phyloP scores from a whole-genome alignment of 2,113 vertebrate species.

The Madoqua kirkii region DNA sequence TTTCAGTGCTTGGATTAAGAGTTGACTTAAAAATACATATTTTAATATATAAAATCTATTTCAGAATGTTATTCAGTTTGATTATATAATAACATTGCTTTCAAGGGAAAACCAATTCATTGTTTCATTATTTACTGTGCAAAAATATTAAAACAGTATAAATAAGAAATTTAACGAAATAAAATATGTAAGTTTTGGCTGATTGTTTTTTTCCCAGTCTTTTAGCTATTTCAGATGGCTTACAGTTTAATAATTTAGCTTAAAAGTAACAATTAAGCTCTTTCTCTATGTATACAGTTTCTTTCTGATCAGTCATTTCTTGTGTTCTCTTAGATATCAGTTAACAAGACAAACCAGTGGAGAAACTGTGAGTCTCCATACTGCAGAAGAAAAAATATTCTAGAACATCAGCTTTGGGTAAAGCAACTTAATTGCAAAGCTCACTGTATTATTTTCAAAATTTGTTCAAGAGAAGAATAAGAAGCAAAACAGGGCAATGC shows the following conservation, averaged over 20 bases:
- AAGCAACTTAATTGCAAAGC: conserved; percentile 32
- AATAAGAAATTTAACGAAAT: conserved; percentile 23
- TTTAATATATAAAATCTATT: conserved; percentile 26
- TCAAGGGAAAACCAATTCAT: conserved; percentile 40
- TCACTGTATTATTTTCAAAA: not conserved
- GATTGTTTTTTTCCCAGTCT: conserved; percentile 16
- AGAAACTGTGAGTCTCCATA: not conserved
- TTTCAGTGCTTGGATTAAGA: not conserved
- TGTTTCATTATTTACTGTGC: not conserved
- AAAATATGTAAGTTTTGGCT: conserved; percentile 37
- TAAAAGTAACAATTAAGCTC: not conserved
- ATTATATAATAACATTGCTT: conserved; percentile 17
- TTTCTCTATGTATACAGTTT: not conserved
- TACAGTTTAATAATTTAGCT: conserved; percentile 48
- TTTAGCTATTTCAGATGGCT: conserved; percentile 36
- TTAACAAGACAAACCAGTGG: not conserved
- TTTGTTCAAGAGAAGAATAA: conserved; percentile 38
- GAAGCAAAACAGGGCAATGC: not conserved
- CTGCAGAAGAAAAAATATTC: not conserved
- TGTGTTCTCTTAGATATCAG: not conserved
- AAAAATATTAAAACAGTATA: not conserved
- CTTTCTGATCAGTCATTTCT: not conserved
- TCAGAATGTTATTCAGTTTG: not conserved
- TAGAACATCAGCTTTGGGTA: conserved; percentile 36
- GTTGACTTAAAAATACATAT: not conserved